phyloP scores from a whole-genome alignment of 2,888 invertebrate species.

The Elegia similella region DNA sequence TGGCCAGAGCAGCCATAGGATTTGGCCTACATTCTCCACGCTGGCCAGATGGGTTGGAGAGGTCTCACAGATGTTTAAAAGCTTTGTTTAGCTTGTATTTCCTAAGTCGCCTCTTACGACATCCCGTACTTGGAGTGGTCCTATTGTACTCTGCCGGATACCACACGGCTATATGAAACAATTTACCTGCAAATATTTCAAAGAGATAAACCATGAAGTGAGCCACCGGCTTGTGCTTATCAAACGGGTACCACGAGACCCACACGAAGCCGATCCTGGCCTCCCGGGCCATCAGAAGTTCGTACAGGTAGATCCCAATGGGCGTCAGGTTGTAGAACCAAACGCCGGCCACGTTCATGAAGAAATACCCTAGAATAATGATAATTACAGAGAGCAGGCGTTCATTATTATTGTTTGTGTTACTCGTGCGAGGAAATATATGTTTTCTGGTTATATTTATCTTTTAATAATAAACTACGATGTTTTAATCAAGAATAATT shows the following conservation, averaged over 20 bases:
- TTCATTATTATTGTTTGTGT: background rate
- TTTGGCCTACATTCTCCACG: too few relatives aligned
- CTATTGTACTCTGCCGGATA: too few relatives aligned
- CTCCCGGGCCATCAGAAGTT: conserved; percentile 42
- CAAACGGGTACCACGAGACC: conserved; percentile 74
- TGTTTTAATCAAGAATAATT: background rate
- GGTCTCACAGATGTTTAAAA: too few relatives aligned
- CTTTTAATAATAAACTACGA: background rate
- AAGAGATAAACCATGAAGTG: conserved; percentile 65
- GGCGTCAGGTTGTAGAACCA: conserved; percentile 72
- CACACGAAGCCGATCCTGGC: conserved; percentile 61
- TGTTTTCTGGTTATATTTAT: background rate
- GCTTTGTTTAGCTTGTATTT: too few relatives aligned
- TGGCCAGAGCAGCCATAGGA: too few relatives aligned
- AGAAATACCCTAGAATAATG: conserved; percentile 57
- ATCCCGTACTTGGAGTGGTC: too few relatives aligned
- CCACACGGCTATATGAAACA: too few relatives aligned
- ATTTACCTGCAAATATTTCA: conserved; percentile 65
- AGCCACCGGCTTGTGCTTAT: conserved; percentile 56
- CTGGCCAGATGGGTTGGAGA: too few relatives aligned
- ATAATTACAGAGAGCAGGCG: background rate
- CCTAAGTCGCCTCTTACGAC: too few relatives aligned
- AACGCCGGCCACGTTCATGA: conserved; percentile 55
- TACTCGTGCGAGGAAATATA: background rate
- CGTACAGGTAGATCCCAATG: conserved; percentile 53